Evolutionary conservation across 2,797 vertebrate species (phyloP).

Genomic region (Cyprinodon diabolis): DNA sequence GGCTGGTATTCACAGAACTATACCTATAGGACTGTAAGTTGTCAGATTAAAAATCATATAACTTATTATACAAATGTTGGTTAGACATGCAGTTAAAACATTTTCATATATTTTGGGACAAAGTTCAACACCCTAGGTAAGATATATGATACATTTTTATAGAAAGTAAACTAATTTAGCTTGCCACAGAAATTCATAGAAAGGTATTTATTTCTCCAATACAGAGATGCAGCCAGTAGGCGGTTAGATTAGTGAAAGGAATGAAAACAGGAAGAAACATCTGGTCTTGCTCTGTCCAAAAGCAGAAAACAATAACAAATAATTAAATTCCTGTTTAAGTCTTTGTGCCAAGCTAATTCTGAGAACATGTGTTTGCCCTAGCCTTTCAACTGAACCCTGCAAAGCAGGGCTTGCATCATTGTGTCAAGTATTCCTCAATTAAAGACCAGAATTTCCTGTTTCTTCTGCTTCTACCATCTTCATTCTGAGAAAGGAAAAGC

Average conservation of each 20-base stretch:
- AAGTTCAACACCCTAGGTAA: background rate
- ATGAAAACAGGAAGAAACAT: slow-evolving; percentile 6
- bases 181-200: background rate
- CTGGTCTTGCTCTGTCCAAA: slow-evolving; percentile 8
- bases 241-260: background rate
- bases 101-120: background rate
- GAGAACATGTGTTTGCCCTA: background rate
- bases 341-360: slow-evolving; percentile 11
- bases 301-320: slow-evolving; percentile 7
- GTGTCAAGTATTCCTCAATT: slow-evolving; percentile 13
- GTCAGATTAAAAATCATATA: too few relatives aligned
- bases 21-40: too few relatives aligned
- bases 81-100: too few relatives aligned
- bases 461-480: background rate
- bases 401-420: slow-evolving; percentile 11
- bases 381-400: slow-evolving; percentile 12
- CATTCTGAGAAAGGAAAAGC: slow-evolving; percentile 15
- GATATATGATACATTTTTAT: background rate
- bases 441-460: slow-evolving; percentile 27
- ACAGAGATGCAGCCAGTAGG: background rate
- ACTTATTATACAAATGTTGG: too few relatives aligned
- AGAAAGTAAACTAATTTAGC: background rate
- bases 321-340: background rate
- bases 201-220: background rate
- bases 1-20: too few relatives aligned